Base-by-base conservation (phyloP, 1,140 invertebrate genomes). In the Pseudomyrmex dendroicus region DNA sequence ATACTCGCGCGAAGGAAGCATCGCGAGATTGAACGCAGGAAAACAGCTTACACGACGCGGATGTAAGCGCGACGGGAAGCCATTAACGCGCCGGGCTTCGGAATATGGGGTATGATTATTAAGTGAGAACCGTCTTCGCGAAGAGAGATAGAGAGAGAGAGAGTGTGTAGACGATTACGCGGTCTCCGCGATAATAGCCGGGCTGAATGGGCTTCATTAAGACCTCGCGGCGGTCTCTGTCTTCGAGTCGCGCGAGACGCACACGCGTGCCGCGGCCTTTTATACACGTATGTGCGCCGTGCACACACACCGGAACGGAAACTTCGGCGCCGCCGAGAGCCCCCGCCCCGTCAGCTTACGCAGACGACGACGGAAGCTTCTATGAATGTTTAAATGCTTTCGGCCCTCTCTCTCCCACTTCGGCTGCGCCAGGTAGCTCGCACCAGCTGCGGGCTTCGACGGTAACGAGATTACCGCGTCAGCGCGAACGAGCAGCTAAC, bases 131-230 rank as follows among this genome's bases (percentile, higher is more conserved):
- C 86, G 86, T 85, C 87, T 35, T 78, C 87, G n/a, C 25, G 62
- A 48, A 15, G 2, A 35, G 35, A 35, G 35, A 4, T 5, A 7
- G 35, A 35, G 35, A 35, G 35, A 35, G 35, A 35, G 35, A 35
- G 35, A 35, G n/a, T n/a, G n/a, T n/a, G 35, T 35, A 93, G 92
- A 92, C 92, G 92, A 93, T 93, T 93, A 92, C 91, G 90, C 84
- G 90, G 91, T 93, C 87, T 88, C 90, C 87, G 89, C 91, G 91
- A 93, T 93, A 93, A 93, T 93, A 90, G 92, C 87, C 86, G 88
- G 5, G 86, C 91, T 93, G 93, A 94, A 94, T 93, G 92, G 93
- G 91, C 92, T 92, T 94, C 93, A 93, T 94, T 94, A 94, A 93
- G 91, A 91, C 91, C 25, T 90, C 85, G 87, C 87, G 84, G 86